These are phyloP conservation scores for Pyrocephalus nanus DNA, from an alignment of 2,797 vertebrate genomes.

Conservation along the genomic window DNA sequence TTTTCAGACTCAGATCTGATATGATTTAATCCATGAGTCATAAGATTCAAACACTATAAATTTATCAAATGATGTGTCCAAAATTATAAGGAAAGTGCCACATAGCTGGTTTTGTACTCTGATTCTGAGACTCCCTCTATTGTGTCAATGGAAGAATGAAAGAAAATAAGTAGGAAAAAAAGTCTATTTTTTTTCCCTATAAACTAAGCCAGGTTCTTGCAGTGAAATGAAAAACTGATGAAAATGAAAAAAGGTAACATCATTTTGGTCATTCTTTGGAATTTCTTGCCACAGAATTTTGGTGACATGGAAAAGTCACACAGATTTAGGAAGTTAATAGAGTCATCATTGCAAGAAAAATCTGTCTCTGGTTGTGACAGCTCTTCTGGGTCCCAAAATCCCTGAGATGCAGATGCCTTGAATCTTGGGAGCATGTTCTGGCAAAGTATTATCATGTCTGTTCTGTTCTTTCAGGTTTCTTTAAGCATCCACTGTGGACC, in stretches of 20 bases:
- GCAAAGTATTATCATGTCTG: neutral
- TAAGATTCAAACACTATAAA: neutral
- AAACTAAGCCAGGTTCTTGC: neutral
- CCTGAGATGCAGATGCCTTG: neutral
- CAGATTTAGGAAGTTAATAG: neutral
- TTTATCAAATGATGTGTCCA: neutral
- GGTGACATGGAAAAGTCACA: neutral
- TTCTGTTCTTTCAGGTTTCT: neutral
- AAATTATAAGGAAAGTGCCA: neutral
- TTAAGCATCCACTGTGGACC: neutral
- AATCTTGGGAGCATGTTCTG: neutral
- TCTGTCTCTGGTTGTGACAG: neutral
- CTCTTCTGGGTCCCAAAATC: neutral
- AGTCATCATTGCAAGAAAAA: neutral
- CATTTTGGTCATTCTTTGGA: neutral
- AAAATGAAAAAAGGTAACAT: neutral
- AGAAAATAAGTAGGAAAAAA: neutral
- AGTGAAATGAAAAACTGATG: neutral
- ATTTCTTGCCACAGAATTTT: neutral
- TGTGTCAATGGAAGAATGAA: neutral
- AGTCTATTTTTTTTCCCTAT: accelerated
- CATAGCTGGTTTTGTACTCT: neutral
- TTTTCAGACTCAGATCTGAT: neutral
- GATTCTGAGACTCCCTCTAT: neutral
- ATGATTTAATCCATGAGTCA: neutral